Conservation (phyloP, 2,888 invertebrate species). For the Nephrotoma appendiculata region DNA sequence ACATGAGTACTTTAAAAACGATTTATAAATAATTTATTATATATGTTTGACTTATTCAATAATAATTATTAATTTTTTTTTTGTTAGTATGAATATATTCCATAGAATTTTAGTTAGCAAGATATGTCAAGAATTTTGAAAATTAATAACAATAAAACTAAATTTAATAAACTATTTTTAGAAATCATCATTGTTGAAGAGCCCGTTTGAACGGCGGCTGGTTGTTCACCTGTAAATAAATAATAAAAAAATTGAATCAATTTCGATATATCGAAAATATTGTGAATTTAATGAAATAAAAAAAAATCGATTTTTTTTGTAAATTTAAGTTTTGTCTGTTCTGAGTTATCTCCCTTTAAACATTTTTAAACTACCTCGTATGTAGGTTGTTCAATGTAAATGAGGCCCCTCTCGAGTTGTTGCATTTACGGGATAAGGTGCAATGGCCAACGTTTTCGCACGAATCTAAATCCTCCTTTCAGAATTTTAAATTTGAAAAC, state of each 20-base stretch:
- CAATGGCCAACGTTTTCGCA: too few species aligned
- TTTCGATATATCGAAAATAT: too few species aligned
- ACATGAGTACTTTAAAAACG: background rate
- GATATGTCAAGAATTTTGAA: background rate
- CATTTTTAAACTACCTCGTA: too few species aligned
- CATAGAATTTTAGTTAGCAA: background rate
- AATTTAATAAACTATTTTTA: background rate
- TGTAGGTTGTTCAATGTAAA: too few species aligned
- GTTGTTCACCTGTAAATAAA: slow-evolving; percentile 22
- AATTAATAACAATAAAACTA: background rate
- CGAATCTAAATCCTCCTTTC: too few species aligned
- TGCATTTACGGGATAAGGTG: too few species aligned
- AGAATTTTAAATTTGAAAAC: too few species aligned
- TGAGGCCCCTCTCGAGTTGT: too few species aligned
- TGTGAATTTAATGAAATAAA: too few species aligned
- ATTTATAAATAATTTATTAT: background rate
- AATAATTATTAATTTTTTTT: background rate
- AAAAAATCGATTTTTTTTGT: too few species aligned
- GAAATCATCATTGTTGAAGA: slow-evolving; percentile 15
- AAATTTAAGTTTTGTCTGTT: too few species aligned
- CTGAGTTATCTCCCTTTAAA: too few species aligned
- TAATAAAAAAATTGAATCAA: background rate
- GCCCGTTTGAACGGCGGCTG: slow-evolving; percentile 28
- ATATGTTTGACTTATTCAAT: background rate
- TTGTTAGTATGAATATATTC: background rate